These are phyloP conservation scores for Sarcophaga subvicina DNA, from an alignment of 2,888 invertebrate species.

Conservation along the genomic window DNA sequence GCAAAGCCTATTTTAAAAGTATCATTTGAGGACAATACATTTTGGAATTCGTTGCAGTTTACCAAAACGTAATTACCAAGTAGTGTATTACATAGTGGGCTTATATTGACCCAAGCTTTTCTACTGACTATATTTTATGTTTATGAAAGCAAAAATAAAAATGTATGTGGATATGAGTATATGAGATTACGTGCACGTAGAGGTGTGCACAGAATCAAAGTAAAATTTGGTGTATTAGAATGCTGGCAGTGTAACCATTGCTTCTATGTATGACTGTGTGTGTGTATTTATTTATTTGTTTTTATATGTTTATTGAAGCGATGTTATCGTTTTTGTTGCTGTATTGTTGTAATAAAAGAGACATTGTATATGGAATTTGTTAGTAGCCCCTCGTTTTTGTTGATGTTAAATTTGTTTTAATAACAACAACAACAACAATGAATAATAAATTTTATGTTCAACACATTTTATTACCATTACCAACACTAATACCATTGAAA, in stretches of 20 bases:
- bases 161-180: not conserved
- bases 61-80: too few species aligned
- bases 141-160: not conserved
- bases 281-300: not conserved
- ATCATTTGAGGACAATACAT: too few species aligned
- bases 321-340: conserved; percentile 12
- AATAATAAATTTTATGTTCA: conserved; percentile 58
- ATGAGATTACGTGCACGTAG: not conserved
- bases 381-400: not conserved
- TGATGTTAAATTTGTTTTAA: conserved; percentile 27
- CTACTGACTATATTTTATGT: conserved; percentile 16
- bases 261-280: not conserved
- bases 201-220: conserved; percentile 23
- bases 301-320: not conserved
- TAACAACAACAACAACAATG: conserved; percentile 39
- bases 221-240: conserved; percentile 44
- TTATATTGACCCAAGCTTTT: not conserved
- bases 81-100: too few species aligned
- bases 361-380: conserved; percentile 30
- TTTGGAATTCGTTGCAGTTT: too few species aligned
- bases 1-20: too few species aligned
- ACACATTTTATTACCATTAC: conserved; percentile 49
- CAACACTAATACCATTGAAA: not conserved
- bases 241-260: not conserved
- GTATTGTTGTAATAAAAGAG: conserved; percentile 2